Evolutionary conservation across 2,888 invertebrate species (phyloP).

Genomic region (Euzophera pinguis): DNA sequence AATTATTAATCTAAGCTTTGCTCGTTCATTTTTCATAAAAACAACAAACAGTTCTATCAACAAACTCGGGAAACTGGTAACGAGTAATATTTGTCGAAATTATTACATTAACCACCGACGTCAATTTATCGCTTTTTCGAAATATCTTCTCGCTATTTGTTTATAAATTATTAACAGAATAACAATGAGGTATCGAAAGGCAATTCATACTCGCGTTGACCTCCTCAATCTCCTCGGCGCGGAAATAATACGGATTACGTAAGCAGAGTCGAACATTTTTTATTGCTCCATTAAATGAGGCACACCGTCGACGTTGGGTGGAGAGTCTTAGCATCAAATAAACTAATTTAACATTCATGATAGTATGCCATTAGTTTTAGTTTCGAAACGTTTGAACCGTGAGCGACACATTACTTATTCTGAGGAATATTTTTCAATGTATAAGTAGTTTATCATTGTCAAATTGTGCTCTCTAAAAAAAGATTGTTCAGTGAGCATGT

Average conservation of each 20-base stretch:
- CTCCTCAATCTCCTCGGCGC: slow-evolving; percentile 63
- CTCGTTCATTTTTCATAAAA: too few species aligned
- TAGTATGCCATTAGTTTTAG: slow-evolving; percentile 50
- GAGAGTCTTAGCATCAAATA: slow-evolving; percentile 62
- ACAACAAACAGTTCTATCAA: too few species aligned
- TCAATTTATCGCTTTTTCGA: background rate
- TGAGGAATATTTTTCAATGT: too few species aligned
- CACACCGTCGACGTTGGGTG: slow-evolving; percentile 68
- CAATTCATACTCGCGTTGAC: slow-evolving; percentile 61
- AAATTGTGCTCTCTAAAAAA: too few species aligned
- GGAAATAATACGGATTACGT: slow-evolving; percentile 78
- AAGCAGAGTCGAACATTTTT: slow-evolving; percentile 77
- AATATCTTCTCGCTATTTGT: background rate
- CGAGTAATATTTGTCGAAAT: too few species aligned
- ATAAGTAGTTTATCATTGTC: too few species aligned
- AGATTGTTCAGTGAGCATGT: too few species aligned
- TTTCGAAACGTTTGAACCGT: slow-evolving; percentile 37
- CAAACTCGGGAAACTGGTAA: too few species aligned
- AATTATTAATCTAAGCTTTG: too few species aligned
- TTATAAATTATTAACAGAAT: slow-evolving; percentile 14
- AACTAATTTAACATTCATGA: slow-evolving; percentile 55
- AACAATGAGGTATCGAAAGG: slow-evolving; percentile 29
- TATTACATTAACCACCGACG: too few species aligned
- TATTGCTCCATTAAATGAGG: slow-evolving; percentile 78
- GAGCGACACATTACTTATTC: slow-evolving; percentile 15